A percentile compares a stretch with the other conserved stretches of the same genome.
These are phyloP conservation scores for Actinemys pallida DNA, from an alignment of 2,113 vertebrate species.

Conservation along the genomic window DNA sequence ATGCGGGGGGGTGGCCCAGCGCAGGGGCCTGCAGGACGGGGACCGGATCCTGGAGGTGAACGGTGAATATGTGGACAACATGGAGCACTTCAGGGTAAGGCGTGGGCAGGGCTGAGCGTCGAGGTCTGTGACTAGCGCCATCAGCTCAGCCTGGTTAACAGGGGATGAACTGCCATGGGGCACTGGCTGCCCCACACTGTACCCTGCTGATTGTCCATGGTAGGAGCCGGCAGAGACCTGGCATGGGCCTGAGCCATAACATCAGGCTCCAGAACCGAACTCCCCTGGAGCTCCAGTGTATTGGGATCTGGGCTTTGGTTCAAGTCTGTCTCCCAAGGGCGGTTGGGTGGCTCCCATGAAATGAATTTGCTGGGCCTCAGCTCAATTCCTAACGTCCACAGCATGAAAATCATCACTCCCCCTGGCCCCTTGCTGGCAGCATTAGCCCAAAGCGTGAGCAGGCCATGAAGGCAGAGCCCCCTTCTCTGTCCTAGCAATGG, in stretches of 20 bases:
- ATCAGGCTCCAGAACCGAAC: not conserved
- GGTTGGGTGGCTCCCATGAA: not conserved
- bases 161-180: not conserved
- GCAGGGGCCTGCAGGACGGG: constrained; percentile 85
- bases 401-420: accelerated
- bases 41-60: constrained; percentile 92
- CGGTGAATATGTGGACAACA: constrained; percentile 77
- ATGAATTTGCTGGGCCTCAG: not conserved
- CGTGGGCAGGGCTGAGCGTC: not conserved
- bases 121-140: accelerated
- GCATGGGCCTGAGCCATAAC: not conserved
- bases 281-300: not conserved
- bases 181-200: too few species aligned
- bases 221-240: not conserved
- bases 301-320: not conserved
- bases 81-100: constrained; percentile 83
- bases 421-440: not conserved
- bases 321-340: not conserved
- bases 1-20: constrained; percentile 80
- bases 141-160: not conserved
- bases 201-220: not conserved
- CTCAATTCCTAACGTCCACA: not conserved
- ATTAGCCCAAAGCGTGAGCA: not conserved
- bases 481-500: not conserved
- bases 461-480: not conserved